Evolutionary conservation across 1,140 invertebrate genomes (phyloP).

Genomic region (Diachasma alloeum): DNA sequence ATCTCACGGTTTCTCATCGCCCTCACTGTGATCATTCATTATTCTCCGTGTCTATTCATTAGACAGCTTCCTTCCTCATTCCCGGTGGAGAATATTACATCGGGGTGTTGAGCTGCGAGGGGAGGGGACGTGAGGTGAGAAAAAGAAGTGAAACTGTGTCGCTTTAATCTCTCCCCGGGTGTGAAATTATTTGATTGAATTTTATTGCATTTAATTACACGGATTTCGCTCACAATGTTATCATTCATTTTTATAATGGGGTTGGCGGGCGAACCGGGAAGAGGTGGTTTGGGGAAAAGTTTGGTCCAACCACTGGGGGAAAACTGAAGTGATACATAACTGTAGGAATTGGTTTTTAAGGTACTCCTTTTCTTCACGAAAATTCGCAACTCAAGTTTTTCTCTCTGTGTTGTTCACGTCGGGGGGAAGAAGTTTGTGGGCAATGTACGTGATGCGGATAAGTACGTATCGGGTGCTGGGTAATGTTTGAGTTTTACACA

Average conservation of each 20-base stretch:
- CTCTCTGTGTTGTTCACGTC: neutral
- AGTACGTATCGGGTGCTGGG: neutral
- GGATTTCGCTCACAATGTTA: neutral
- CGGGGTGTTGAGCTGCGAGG: no score
- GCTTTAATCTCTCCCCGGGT: neutral
- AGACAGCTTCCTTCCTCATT: conserved; percentile 12
- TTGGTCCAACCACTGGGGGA: neutral
- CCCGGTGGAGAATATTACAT: neutral
- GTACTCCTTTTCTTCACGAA: conserved; percentile 6
- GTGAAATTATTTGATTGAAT: neutral
- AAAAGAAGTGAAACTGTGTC: conserved; percentile 6
- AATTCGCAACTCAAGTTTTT: neutral
- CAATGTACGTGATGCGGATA: conserved; percentile 4
- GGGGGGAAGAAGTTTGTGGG: neutral
- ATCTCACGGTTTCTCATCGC: neutral
- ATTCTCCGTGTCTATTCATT: conserved; percentile 9
- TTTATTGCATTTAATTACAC: neutral
- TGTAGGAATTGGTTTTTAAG: conserved; percentile 2
- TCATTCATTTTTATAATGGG: neutral
- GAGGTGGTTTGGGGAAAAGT: neutral
- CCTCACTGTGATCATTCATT: neutral
- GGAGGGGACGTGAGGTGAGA: neutral
- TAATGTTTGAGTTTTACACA: neutral
- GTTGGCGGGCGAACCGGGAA: neutral
- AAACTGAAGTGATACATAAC: neutral